These are phyloP conservation scores for Ophion obscuratus DNA, from an alignment of 2,888 invertebrate species.

Conservation along the genomic window DNA sequence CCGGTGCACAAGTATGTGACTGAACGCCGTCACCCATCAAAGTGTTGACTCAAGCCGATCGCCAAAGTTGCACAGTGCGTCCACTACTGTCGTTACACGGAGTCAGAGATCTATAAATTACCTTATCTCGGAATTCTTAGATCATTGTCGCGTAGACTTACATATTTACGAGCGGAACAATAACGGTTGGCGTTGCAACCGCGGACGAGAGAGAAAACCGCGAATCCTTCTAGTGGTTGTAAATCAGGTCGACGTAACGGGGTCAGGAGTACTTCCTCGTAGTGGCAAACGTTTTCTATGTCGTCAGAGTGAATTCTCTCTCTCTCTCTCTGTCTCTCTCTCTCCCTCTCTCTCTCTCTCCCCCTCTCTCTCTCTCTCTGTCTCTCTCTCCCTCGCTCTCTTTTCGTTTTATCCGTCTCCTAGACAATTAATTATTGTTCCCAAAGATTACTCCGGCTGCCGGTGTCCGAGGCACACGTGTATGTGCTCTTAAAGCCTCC, in stretches of 20 bases:
- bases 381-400: slow-evolving; percentile 13
- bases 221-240: slow-evolving; percentile 36
- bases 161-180: slow-evolving; percentile 29
- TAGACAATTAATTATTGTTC: slow-evolving; percentile 63
- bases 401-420: slow-evolving; percentile 1
- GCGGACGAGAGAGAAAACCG: slow-evolving; percentile 36
- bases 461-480: slow-evolving; percentile 37
- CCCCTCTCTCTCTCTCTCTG: slow-evolving; percentile 12
- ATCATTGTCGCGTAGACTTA: not conserved
- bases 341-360: slow-evolving; percentile 12
- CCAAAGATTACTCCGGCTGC: slow-evolving; percentile 38
- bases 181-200: slow-evolving; percentile 36
- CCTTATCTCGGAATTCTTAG: slow-evolving; percentile 5
- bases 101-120: not conserved
- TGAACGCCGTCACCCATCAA: not conserved
- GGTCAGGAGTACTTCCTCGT: slow-evolving; percentile 65
- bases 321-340: slow-evolving; percentile 32
- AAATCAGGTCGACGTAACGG: slow-evolving; percentile 64
- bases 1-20: not conserved
- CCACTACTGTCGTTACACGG: not conserved
- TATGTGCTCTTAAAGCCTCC: slow-evolving; percentile 7
- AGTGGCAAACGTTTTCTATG: slow-evolving; percentile 47
- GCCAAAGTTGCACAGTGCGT: not conserved
- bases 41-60: not conserved
- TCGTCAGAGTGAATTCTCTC: not conserved